Base-by-base conservation (phyloP, 2,797 vertebrate species). In the Arrhamphus sclerolepis region DNA sequence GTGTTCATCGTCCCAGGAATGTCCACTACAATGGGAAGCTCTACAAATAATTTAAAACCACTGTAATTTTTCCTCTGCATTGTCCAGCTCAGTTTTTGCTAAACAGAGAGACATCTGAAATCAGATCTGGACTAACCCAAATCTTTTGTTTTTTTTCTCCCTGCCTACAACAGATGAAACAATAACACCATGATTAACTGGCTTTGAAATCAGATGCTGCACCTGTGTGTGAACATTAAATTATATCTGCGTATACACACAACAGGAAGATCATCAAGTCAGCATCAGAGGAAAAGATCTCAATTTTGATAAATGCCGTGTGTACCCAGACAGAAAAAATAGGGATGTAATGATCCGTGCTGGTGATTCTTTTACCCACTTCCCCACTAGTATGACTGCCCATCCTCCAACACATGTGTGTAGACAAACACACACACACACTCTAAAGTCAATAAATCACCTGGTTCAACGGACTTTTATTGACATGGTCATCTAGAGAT, bases 401-500 rank as follows among this genome's bases (percentile, higher is more conserved):
- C 65, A 61, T 75, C 74, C 65, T 66, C 49, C 70, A 70, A 43
- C 55, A 62, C 29, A 40, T 22, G 2, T n/a, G n/a, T n/a, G n/a
- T n/a, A n/a, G n/a, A n/a, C 52, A 20, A 20, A 11, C 8, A 34
- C 10, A 39, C 14, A 18, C 34, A 24, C 19, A 24, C 31, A 58
- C 6, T 29, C 18, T 11, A 2, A 7, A 57, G 34, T 58, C 40
- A 72, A 28, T 72, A 43, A 79, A 71, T 79, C 75, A 63, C 71
- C 56, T 62, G 44, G 56, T 65, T 20, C 24, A 41, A 31, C 61
- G 51, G 66, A 64, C 29, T 43, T 13, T 24, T 40, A 75, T 65
- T 59, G 72, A 61, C 53, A 57, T 77, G 70, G 72, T 71, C 68
- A 73, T 77, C 71, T 69, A n/a, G 17, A 58, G 52, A 75, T 24